Evolutionary conservation across 2,113 vertebrate genomes (phyloP).

Genomic region (Zosterops lateralis): DNA sequence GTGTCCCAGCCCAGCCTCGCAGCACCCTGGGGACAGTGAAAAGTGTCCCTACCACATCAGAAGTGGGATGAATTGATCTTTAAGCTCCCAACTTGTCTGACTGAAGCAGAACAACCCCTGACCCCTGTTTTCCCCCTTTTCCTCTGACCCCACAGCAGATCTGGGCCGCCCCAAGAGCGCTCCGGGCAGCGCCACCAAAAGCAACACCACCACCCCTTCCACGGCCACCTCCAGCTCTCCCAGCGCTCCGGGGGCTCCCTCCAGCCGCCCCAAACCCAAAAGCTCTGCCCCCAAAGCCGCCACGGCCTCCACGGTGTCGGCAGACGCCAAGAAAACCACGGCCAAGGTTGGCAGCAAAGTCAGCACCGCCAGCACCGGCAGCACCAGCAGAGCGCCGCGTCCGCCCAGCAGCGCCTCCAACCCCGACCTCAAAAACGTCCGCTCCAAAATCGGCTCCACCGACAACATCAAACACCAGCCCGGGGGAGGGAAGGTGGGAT

Average conservation of each 20-base stretch:
- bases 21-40: fast-evolving
- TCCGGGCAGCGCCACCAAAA: conserved; percentile 51
- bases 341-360: conserved; percentile 44
- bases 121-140: background rate
- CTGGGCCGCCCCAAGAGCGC: conserved; percentile 75
- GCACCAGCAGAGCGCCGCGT: conserved; percentile 63
- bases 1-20: background rate
- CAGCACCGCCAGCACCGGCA: background rate
- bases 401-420: conserved; percentile 61
- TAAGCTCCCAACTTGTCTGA: fast-evolving
- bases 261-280: conserved; percentile 70
- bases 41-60: too few relatives aligned
- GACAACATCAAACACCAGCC: conserved; percentile 94
- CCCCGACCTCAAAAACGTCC: conserved; percentile 82
- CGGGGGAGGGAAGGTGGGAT: conserved; percentile 89
- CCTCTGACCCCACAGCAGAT: conserved; percentile 19
- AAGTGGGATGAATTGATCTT: fast-evolving
- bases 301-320: conserved; percentile 9
- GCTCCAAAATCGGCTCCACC: conserved; percentile 91
- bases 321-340: conserved; percentile 75
- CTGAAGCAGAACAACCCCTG: fast-evolving
- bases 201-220: conserved; percentile 44
- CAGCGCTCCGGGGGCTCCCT: background rate
- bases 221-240: conserved; percentile 43
- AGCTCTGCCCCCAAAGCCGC: conserved; percentile 57